Conservation (phyloP, 2,888 invertebrate genomes). For the Macrophya annulata region DNA sequence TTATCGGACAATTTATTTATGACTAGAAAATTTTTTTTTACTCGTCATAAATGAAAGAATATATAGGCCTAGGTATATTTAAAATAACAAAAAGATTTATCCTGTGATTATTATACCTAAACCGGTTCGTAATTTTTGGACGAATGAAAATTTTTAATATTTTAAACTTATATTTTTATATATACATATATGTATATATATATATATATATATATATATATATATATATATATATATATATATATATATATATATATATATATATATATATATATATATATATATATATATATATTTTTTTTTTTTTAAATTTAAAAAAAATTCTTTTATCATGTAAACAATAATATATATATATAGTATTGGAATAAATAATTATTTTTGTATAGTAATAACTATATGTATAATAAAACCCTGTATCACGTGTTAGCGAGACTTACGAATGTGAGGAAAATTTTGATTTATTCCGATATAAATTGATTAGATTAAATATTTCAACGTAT, state of each 20-base stretch:
- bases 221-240: no score
- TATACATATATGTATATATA: no score
- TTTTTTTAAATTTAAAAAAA: no score
- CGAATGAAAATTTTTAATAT: no score
- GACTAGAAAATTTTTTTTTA: no score
- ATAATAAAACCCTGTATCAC: conserved; percentile 25
- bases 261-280: no score
- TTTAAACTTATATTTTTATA: no score
- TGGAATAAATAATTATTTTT: neutral
- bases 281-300: no score
- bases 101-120: neutral
- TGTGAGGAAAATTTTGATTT: neutral
- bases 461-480: conserved; percentile 2
- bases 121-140: neutral
- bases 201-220: no score
- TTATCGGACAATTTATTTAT: neutral
- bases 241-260: no score
- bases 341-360: neutral
- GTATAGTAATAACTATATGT: neutral
- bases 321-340: no score
- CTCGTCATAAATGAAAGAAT: neutral
- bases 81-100: neutral
- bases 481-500: neutral
- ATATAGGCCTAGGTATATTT: neutral
- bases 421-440: neutral